Evolutionary conservation across 2,113 vertebrate genomes (phyloP).

Genomic region (Sardina pilchardus): DNA sequence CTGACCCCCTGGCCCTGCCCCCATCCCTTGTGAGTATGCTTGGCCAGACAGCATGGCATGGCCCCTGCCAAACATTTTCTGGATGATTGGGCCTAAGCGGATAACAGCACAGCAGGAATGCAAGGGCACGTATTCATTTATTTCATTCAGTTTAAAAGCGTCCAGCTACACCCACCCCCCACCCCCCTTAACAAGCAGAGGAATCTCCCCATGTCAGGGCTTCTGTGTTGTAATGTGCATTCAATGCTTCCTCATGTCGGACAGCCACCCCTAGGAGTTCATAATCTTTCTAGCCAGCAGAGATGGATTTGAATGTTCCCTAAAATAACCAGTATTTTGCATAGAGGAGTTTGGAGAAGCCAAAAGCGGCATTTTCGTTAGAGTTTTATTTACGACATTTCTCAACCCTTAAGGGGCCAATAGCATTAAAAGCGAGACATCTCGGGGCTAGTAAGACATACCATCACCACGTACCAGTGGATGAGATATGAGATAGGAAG

Average conservation of each 20-base stretch:
- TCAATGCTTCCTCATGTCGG: neutral
- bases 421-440: neutral
- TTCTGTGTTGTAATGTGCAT: neutral
- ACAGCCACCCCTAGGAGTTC: neutral
- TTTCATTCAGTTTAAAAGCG: constrained; percentile 15
- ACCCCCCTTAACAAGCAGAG: neutral
- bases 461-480: constrained; percentile 10
- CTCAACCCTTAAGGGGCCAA: constrained; percentile 21
- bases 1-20: neutral
- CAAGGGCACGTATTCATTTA: constrained; percentile 33
- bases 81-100: constrained; percentile 59
- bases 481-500: constrained; percentile 18
- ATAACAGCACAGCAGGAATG: constrained; percentile 64
- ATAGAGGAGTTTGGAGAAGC: neutral
- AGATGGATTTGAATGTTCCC: neutral
- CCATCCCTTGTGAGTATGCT: constrained; percentile 38
- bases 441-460: neutral
- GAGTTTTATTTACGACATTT: constrained; percentile 32
- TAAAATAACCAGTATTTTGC: neutral
- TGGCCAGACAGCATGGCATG: constrained; percentile 53
- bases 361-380: neutral
- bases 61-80: constrained; percentile 58
- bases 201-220: neutral
- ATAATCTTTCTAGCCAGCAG: neutral
- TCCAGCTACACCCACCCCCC: neutral